These are phyloP conservation scores for Drosophila mimetica DNA, from an alignment of 2,888 invertebrate species.

Conservation along the genomic window DNA sequence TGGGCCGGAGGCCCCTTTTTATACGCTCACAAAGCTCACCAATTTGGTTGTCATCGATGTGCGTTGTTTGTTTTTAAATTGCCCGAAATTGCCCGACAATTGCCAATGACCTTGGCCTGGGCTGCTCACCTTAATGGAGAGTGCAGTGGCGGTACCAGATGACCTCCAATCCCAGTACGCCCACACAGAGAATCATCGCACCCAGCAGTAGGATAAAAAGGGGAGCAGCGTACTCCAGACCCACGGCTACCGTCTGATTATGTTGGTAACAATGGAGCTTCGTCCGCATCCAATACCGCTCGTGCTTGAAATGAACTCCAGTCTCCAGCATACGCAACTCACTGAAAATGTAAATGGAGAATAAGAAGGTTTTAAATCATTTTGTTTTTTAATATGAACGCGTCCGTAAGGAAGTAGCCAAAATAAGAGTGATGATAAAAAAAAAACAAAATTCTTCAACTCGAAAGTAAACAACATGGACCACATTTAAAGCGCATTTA, in stretches of 20 bases:
- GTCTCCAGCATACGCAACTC: constrained; percentile 77
- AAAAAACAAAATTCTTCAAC: too few relatives aligned
- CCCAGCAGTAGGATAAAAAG: constrained; percentile 75
- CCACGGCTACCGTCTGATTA: constrained; percentile 75
- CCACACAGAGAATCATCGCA: constrained; percentile 62
- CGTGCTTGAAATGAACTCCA: constrained; percentile 74
- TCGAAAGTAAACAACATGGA: too few relatives aligned
- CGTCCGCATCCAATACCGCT: constrained; percentile 72
- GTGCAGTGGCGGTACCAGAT: constrained; percentile 47
- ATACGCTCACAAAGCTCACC: constrained; percentile 34
- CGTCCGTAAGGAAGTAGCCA: too few relatives aligned
- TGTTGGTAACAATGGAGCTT: constrained; percentile 76
- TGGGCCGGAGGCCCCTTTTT: constrained; percentile 31
- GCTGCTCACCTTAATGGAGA: constrained; percentile 12
- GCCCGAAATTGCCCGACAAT: constrained; percentile 46
- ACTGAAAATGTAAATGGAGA: constrained; percentile 27
- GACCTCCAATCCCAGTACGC: constrained; percentile 74
- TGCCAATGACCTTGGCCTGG: constrained; percentile 6
- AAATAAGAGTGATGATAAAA: too few relatives aligned
- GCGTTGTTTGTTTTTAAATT: constrained; percentile 57
- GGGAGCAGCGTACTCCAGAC: constrained; percentile 80
- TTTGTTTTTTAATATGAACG: too few relatives aligned
- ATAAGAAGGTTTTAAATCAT: too few relatives aligned
- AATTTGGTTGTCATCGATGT: constrained; percentile 57
- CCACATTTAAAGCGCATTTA: too few relatives aligned